Percentiles rank a stretch among this genome's conserved stretches.
Evolutionary conservation across 2,113 vertebrate genomes (phyloP).

Genomic region (Pardalotus punctatus): DNA sequence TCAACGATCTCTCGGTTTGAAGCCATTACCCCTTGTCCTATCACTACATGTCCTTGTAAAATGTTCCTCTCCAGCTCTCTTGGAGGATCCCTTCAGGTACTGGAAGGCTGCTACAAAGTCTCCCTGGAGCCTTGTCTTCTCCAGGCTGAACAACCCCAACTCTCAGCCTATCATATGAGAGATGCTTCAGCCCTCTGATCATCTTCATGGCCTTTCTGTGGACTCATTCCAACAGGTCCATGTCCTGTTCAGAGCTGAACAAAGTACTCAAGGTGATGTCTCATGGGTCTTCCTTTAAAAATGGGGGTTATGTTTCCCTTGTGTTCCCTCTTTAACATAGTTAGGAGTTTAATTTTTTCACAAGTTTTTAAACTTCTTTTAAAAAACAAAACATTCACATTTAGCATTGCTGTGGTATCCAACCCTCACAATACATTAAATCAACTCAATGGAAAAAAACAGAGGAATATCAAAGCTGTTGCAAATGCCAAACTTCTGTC

Average conservation of each 20-base stretch:
- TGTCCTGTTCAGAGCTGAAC: background rate
- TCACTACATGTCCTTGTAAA: background rate
- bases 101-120: background rate
- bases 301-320: background rate
- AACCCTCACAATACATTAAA: background rate
- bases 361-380: background rate
- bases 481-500: background rate
- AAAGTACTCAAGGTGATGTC: background rate
- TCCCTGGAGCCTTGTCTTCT: background rate
- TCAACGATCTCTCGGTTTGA: background rate
- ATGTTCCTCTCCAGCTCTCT: background rate
- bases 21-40: background rate
- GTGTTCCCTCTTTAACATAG: background rate
- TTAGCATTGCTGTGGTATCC: background rate
- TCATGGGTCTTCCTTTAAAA: background rate
- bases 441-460: background rate
- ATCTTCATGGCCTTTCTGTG: background rate
- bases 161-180: background rate
- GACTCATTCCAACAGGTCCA: background rate
- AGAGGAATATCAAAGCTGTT: background rate
- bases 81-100: background rate
- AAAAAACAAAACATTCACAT: background rate
- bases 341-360: background rate
- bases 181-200: background rate
- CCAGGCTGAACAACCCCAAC: background rate